phyloP scores from a whole-genome alignment of 2,113 vertebrate genomes.

The Pangasianodon hypophthalmus region DNA sequence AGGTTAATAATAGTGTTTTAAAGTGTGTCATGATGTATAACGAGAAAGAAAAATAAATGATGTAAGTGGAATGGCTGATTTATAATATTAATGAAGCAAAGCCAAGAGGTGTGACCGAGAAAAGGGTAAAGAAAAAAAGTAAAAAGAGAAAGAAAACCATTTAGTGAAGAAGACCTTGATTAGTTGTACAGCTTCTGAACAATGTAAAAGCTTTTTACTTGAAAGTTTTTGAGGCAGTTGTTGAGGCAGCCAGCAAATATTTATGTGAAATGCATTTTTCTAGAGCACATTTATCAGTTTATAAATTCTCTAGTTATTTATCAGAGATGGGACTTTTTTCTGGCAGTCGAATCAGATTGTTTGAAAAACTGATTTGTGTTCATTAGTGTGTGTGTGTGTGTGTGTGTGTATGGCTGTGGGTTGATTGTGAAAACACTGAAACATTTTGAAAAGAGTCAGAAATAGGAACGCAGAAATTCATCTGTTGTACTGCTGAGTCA shows the following conservation, averaged over 20 bases:
- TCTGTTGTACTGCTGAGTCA: constrained; percentile 40
- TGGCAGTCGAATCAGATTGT: neutral
- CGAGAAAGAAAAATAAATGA: neutral
- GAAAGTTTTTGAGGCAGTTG: neutral
- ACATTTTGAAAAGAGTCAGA: neutral
- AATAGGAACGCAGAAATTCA: constrained; percentile 2
- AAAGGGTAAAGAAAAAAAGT: neutral
- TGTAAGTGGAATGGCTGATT: neutral
- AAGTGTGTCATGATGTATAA: neutral
- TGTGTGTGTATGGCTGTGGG: neutral
- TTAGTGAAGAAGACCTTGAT: neutral
- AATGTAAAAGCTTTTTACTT: neutral
- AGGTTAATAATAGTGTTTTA: neutral
- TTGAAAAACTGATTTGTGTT: neutral
- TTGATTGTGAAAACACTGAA: constrained; percentile 1
- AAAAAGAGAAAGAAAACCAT: neutral
- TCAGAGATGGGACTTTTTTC: neutral
- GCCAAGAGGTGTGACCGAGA: neutral
- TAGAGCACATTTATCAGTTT: neutral
- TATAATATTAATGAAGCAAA: neutral
- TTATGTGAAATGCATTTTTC: neutral
- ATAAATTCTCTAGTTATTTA: neutral
- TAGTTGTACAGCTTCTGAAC: neutral
- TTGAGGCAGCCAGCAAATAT: neutral
- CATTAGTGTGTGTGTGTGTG: neutral